Percentiles rank a stretch among this genome's conserved stretches.
These are phyloP conservation scores for Gila robusta DNA, from an alignment of 2,797 vertebrate species.

Conservation along the genomic window DNA sequence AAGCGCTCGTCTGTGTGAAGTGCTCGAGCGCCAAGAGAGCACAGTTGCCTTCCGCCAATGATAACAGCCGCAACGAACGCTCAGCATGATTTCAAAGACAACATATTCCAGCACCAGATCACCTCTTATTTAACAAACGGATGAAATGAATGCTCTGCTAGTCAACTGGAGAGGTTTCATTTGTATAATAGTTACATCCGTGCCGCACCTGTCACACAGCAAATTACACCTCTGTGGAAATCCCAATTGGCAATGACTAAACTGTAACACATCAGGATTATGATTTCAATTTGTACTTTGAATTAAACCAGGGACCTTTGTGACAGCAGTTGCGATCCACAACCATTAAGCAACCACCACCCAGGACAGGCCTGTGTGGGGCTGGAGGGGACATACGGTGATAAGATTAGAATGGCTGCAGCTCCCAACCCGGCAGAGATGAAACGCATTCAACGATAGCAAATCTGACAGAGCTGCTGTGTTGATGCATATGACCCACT, in stretches of 20 bases:
- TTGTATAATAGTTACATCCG: background rate
- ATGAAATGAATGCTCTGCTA: background rate
- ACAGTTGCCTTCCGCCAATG: background rate
- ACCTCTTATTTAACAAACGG: background rate
- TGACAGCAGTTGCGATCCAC: background rate
- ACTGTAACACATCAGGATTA: background rate
- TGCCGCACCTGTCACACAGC: background rate
- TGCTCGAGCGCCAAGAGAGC: background rate
- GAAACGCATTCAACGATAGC: slow-evolving; percentile 2
- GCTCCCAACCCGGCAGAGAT: slow-evolving; percentile 15
- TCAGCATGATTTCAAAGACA: background rate
- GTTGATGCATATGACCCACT: slow-evolving; percentile 23
- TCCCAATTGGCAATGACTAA: background rate
- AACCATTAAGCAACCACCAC: slow-evolving; percentile 26
- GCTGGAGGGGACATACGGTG: slow-evolving; percentile 2
- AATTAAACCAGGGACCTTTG: slow-evolving; percentile 5
- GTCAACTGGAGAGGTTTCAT: background rate
- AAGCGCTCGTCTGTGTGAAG: background rate
- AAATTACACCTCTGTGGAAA: background rate
- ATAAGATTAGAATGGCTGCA: slow-evolving; percentile 30
- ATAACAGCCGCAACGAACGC: background rate
- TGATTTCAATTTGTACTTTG: background rate
- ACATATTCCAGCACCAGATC: background rate
- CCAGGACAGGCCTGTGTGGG: slow-evolving; percentile 14
- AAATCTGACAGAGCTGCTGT: slow-evolving; percentile 11